Percentiles rank a stretch among this genome's conserved stretches.
Conservation (phyloP, 2,797 vertebrate genomes). For the Borostomias antarcticus region DNA sequence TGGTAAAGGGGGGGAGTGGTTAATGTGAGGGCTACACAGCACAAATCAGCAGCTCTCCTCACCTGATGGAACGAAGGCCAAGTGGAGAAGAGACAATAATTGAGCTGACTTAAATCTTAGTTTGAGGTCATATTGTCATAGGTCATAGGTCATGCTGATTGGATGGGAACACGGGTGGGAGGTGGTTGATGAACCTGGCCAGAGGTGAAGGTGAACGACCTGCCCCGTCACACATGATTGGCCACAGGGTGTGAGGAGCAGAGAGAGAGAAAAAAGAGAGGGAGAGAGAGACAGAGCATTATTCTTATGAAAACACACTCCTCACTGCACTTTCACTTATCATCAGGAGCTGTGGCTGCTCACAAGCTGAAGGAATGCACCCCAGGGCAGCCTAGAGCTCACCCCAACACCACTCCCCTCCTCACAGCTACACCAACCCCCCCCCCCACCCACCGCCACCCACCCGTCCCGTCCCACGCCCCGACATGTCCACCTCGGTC, state of each 20-base stretch:
- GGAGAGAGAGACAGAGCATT: slow-evolving; percentile 31
- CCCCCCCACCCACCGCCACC: background rate
- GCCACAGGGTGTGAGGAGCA: slow-evolving; percentile 20
- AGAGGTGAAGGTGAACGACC: slow-evolving; percentile 45
- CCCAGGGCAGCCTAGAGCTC: slow-evolving; percentile 59
- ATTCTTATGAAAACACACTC: slow-evolving; percentile 51
- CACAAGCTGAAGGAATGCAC: slow-evolving; percentile 67
- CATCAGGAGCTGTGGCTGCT: slow-evolving; percentile 65
- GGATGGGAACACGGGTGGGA: slow-evolving; percentile 5
- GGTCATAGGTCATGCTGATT: background rate
- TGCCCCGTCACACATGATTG: slow-evolving; percentile 61
- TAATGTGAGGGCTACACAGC: background rate
- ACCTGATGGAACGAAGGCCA: background rate
- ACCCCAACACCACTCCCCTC: slow-evolving; percentile 34
- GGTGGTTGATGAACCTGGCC: slow-evolving; percentile 48
- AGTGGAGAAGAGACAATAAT: background rate
- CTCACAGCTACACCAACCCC: slow-evolving; percentile 25
- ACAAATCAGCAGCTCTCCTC: background rate
- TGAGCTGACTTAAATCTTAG: slow-evolving; percentile 8
- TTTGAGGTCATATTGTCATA: slow-evolving; percentile 8
- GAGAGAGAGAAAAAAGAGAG: background rate
- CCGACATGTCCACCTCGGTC: slow-evolving; percentile 58
- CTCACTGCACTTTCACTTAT: slow-evolving; percentile 64
- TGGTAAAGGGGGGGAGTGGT: background rate
- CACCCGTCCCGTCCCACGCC: slow-evolving; percentile 44